Base-by-base conservation (phyloP, 1,140 invertebrate genomes). In the Cherax quadricarinatus region DNA sequence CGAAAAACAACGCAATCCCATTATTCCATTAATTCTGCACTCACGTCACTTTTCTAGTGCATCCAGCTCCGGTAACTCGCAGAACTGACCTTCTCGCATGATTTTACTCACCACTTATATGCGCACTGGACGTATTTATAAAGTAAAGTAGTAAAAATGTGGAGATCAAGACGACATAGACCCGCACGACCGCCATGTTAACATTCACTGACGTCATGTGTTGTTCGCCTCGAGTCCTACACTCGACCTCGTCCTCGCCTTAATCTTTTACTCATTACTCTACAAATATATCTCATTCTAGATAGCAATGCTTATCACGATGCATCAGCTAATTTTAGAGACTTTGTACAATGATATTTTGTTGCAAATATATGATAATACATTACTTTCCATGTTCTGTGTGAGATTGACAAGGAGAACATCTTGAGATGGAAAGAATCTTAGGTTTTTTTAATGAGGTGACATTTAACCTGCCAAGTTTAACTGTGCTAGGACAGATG, bases 91-190 rank as follows among this genome's bases (percentile, higher is more conserved):
- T 5, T 75, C 12, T 30, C 6, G 21, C n/a, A 30, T 75, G 2
- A 24, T n/a, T 75, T 24, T 75, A 75, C 70, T 75, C 70, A 75
- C 70, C 70, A 75, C n/a, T 75, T 75, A 75, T 75, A 75, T 75
- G 70, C 18, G 70, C 70, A 10, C 18, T 24, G 3, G 70, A 75
- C 7, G 70, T 75, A 75, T 75, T 75, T 21, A 75, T 24, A 75
- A 30, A 5, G n/a, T 21, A 75, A 75, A 75, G n/a, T 24, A 75
- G n/a, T 30, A 75, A 75, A 75, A 75, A 14, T 75, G 24, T 30
- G 70, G 24, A n/a, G 70, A 30, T 1, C 5, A 21, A 24, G n/a
- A 75, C 70, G 24, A 75, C 70, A 75, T n/a, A 24, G 5, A 0
- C 6, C 70, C 70, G 18, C 70, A 75, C 5, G 6, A 12, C n/a